Evolutionary conservation across 2,113 vertebrate species (phyloP).

Genomic region (Passerina amoena): DNA sequence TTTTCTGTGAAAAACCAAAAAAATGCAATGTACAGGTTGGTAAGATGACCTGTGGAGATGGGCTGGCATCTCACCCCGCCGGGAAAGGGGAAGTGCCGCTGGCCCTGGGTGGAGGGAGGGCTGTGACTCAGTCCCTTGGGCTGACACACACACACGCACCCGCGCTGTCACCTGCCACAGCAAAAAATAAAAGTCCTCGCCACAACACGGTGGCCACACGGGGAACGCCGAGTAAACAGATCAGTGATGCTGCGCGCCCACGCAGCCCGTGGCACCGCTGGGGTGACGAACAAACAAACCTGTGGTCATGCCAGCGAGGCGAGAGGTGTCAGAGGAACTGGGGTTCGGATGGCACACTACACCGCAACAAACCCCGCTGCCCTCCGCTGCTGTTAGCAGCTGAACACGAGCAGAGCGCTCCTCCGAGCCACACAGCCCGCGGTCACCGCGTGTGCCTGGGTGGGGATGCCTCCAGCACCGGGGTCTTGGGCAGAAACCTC

Average conservation of each 20-base stretch:
- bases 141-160: background rate
- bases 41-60: background rate
- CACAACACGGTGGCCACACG: background rate
- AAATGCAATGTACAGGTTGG: background rate
- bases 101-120: background rate
- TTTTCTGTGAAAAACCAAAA: background rate
- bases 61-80: fast-evolving
- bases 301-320: background rate
- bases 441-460: fast-evolving
- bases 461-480: fast-evolving
- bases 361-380: background rate
- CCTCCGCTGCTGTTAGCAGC: background rate
- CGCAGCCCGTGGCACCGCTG: background rate
- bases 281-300: background rate
- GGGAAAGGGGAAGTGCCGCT: background rate
- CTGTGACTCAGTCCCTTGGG: slow-evolving; percentile 57
- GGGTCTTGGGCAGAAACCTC: background rate
- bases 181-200: background rate
- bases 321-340: background rate
- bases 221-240: slow-evolving; percentile 16
- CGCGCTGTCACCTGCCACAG: background rate
- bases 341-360: fast-evolving
- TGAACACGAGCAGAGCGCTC: background rate
- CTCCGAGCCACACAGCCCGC: fast-evolving
- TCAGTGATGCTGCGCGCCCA: background rate